Percentiles rank a stretch among this genome's conserved stretches.
These are phyloP conservation scores for Myrmophylax atrothorax DNA, from an alignment of 2,113 vertebrate species.

Conservation along the genomic window DNA sequence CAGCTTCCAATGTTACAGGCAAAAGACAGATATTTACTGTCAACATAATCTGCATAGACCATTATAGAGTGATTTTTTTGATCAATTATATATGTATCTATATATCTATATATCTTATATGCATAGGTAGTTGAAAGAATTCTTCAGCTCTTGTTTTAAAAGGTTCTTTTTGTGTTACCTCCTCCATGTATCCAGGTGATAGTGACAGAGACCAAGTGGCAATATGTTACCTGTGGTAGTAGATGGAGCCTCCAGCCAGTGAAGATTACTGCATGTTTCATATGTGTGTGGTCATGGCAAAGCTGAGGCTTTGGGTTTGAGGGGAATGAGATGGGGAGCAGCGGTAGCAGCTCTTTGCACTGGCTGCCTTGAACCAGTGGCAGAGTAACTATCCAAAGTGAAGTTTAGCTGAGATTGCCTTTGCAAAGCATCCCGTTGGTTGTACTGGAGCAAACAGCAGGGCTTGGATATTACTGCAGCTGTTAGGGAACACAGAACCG, in stretches of 20 bases:
- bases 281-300: not conserved
- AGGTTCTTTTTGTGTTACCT: not conserved
- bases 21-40: not conserved
- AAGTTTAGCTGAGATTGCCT: not conserved
- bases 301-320: not conserved
- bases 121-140: not conserved
- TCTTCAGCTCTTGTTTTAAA: not conserved
- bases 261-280: accelerated
- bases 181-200: not conserved
- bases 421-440: not conserved
- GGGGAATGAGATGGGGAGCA: not conserved
- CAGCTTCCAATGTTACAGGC: not conserved
- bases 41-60: not conserved
- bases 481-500: not conserved
- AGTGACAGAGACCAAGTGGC: not conserved
- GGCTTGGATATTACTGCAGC: not conserved
- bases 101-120: not conserved
- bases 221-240: not conserved
- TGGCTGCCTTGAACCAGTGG: not conserved
- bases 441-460: not conserved
- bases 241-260: not conserved
- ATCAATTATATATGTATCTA: too few relatives aligned
- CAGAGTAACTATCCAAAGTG: not conserved
- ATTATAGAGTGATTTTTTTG: not conserved
- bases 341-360: not conserved